phyloP scores from a whole-genome alignment of 2,113 vertebrate genomes.

The Gorsachius goisagi region DNA sequence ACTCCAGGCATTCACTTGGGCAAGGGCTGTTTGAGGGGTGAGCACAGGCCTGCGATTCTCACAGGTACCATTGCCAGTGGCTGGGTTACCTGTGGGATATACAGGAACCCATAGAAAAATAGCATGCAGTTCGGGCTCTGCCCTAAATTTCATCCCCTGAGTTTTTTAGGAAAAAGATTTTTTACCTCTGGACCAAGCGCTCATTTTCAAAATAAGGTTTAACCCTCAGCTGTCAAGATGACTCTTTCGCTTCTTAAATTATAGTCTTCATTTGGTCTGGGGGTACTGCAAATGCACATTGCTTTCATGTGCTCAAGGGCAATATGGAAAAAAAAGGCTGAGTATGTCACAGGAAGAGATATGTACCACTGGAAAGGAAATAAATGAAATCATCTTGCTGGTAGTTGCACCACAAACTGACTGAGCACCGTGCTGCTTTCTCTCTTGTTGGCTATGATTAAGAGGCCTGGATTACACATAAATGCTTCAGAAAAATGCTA shows the following conservation, averaged over 20 bases:
- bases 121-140: not conserved
- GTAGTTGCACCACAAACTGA: not conserved
- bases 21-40: not conserved
- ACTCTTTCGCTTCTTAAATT: not conserved
- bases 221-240: not conserved
- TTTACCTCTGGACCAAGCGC: not conserved
- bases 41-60: not conserved
- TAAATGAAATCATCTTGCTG: not conserved
- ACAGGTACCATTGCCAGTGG: not conserved
- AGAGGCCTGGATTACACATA: not conserved
- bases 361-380: not conserved
- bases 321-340: not conserved
- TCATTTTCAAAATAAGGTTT: not conserved
- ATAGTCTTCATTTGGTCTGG: not conserved
- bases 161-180: not conserved
- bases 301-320: not conserved
- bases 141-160: not conserved
- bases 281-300: not conserved
- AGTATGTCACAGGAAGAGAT: conserved; percentile 23
- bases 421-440: not conserved
- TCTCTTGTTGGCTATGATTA: not conserved
- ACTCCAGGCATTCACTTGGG: conserved; percentile 44
- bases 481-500: not conserved
- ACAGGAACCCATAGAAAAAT: rapidly evolving
- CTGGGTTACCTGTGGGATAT: not conserved